phyloP scores from a whole-genome alignment of 2,888 invertebrate species.

The Ctenicera cuprea region DNA sequence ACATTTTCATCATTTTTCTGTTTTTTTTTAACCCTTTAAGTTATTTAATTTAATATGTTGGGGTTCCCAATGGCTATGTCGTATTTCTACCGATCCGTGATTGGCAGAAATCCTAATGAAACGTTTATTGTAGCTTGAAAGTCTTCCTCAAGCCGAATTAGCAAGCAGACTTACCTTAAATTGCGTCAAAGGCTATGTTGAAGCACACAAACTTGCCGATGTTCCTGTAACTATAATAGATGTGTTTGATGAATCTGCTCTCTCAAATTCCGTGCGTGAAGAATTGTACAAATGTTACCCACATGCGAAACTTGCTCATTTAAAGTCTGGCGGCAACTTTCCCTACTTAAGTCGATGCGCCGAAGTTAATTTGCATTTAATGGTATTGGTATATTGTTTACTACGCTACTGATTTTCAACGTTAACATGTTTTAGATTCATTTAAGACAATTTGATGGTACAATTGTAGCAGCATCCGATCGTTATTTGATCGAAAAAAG shows the following conservation, averaged over 20 bases:
- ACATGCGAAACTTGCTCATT: slow-evolving; percentile 88
- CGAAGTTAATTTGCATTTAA: slow-evolving; percentile 92
- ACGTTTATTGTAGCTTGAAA: slow-evolving; percentile 80
- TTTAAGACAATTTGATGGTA: slow-evolving; percentile 82
- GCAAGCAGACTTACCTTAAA: slow-evolving; percentile 92
- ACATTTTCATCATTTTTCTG: slow-evolving; percentile 34
- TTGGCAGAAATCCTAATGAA: no score
- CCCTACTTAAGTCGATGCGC: slow-evolving; percentile 91
- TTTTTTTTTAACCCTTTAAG: background rate
- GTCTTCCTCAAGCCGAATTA: slow-evolving; percentile 86
- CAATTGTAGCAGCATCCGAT: slow-evolving; percentile 77
- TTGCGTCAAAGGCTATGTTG: slow-evolving; percentile 86
- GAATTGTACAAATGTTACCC: slow-evolving; percentile 92
- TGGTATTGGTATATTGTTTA: slow-evolving; percentile 75
- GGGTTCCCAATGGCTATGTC: no score
- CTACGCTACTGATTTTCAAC: background rate
- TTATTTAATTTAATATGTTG: no score
- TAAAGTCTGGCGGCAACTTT: slow-evolving; percentile 93
- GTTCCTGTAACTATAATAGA: slow-evolving; percentile 90
- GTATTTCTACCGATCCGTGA: no score
- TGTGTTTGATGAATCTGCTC: slow-evolving; percentile 91
- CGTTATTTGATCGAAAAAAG: slow-evolving; percentile 69
- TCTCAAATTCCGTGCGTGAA: slow-evolving; percentile 85
- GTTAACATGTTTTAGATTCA: slow-evolving; percentile 77
- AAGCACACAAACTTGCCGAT: slow-evolving; percentile 81